Conservation (phyloP, 2,888 invertebrate species). For the Xestobium rufovillosum region DNA sequence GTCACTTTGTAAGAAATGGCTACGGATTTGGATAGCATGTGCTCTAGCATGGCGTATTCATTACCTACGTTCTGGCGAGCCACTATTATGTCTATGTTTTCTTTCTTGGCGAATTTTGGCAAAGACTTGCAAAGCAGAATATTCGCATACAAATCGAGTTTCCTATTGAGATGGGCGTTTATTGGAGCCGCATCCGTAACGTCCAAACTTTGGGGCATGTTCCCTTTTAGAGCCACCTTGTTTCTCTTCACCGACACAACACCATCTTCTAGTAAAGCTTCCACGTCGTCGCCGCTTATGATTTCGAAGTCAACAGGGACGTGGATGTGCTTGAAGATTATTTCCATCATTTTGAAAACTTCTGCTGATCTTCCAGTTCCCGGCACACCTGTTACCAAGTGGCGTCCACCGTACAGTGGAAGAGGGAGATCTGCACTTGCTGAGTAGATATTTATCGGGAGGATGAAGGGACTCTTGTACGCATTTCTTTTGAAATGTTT, state of each 20-base stretch:
- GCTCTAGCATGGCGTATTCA: conserved; percentile 56
- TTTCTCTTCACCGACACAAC: conserved; percentile 36
- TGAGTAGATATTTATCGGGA: no score
- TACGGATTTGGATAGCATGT: conserved; percentile 52
- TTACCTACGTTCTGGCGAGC: conserved; percentile 61
- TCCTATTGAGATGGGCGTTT: conserved; percentile 48
- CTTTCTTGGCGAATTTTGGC: conserved; percentile 43
- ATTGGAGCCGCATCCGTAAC: conserved; percentile 25
- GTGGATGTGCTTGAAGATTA: conserved; percentile 29
- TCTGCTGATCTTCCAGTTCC: conserved; percentile 35
- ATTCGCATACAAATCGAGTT: conserved; percentile 51
- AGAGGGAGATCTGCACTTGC: conserved; percentile 14
- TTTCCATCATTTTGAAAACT: conserved; percentile 31
- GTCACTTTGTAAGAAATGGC: conserved; percentile 55
- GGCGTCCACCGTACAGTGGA: conserved; percentile 23
- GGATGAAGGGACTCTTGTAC: no score
- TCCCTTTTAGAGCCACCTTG: conserved; percentile 39
- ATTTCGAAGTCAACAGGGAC: conserved; percentile 38
- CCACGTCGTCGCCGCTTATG: conserved; percentile 21
- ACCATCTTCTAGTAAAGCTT: conserved; percentile 27
- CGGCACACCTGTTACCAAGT: conserved; percentile 27
- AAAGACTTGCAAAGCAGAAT: conserved; percentile 49
- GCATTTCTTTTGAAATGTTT: no score
- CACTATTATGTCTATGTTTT: conserved; percentile 50
- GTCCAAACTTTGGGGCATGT: conserved; percentile 43